Evolutionary conservation across 2,888 invertebrate species (phyloP).

Genomic region (Lobophora halterata): DNA sequence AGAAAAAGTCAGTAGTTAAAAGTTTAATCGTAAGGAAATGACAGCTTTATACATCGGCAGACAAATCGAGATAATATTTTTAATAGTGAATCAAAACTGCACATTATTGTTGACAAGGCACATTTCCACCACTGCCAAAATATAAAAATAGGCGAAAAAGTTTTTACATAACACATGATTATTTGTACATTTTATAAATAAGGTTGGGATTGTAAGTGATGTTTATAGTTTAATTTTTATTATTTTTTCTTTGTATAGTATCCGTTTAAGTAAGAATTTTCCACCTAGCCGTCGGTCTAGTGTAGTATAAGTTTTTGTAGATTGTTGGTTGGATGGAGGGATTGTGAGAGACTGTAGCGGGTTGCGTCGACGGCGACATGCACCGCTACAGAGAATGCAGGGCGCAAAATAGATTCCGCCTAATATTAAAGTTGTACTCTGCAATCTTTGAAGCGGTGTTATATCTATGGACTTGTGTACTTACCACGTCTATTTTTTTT

Average conservation of each 20-base stretch:
- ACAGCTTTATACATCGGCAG: constrained; percentile 75
- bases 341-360: constrained; percentile 14
- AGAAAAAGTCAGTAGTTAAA: constrained; percentile 76
- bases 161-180: constrained; percentile 59
- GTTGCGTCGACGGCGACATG: constrained; percentile 40
- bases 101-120: constrained; percentile 77
- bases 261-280: constrained; percentile 57
- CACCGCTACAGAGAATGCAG: constrained; percentile 72
- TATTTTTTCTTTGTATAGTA: constrained; percentile 71
- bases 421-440: constrained; percentile 74
- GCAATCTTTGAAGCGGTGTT: constrained; percentile 74
- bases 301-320: constrained; percentile 36
- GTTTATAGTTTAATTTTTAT: constrained; percentile 75
- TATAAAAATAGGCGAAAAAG: constrained; percentile 59
- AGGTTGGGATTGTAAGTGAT: constrained; percentile 76
- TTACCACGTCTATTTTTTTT: constrained; percentile 64
- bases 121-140: constrained; percentile 81
- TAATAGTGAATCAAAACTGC: constrained; percentile 49
- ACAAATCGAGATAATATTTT: constrained; percentile 55
- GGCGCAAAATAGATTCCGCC: constrained; percentile 76
- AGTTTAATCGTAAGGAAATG: constrained; percentile 67
- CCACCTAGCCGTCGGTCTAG: constrained; percentile 54
- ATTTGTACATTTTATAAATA: constrained; percentile 73
- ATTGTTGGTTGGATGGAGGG: constrained; percentile 33
- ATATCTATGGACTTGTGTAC: constrained; percentile 62